Conservation (phyloP, 35 echinoderm and acorn worm genomes). For the Ophioderma brevispina region DNA sequence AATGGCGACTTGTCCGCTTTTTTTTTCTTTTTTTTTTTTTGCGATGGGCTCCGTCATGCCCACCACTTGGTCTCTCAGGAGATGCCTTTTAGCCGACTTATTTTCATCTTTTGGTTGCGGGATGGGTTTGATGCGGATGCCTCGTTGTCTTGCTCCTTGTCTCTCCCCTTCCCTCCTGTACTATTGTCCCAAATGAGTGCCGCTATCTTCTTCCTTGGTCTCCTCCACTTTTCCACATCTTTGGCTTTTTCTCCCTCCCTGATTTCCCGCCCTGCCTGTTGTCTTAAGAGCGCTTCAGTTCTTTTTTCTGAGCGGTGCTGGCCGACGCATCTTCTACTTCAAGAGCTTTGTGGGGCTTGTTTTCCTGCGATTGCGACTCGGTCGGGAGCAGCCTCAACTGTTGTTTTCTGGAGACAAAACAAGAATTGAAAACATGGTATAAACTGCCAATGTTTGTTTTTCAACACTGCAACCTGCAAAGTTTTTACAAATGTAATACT, state of each 20-base stretch:
- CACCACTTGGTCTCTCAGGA: neutral
- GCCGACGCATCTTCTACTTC: neutral
- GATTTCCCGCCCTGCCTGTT: neutral
- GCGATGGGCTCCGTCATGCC: neutral
- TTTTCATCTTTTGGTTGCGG: slow-evolving; percentile 1
- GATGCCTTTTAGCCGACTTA: neutral
- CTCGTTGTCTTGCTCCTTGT: neutral
- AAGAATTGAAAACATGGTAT: neutral
- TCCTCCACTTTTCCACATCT: neutral
- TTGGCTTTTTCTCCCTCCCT: neutral
- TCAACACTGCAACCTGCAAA: no score
- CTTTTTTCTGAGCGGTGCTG: neutral
- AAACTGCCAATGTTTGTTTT: no score
- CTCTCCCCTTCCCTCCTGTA: neutral
- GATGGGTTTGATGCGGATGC: slow-evolving; percentile 33
- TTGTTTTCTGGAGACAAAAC: neutral
- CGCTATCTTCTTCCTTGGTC: neutral
- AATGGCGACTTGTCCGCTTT: slow-evolving; percentile 5
- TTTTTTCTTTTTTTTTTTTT: slow-evolving; percentile 14
- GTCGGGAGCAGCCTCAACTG: neutral
- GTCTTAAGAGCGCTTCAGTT: neutral
- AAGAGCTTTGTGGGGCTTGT: slow-evolving; percentile 14
- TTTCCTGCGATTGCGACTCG: slow-evolving; percentile 39
- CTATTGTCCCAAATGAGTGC: neutral
- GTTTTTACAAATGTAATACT: no score